Conservation (phyloP, 2,888 invertebrate species). For the Rhogogaster chlorosoma region DNA sequence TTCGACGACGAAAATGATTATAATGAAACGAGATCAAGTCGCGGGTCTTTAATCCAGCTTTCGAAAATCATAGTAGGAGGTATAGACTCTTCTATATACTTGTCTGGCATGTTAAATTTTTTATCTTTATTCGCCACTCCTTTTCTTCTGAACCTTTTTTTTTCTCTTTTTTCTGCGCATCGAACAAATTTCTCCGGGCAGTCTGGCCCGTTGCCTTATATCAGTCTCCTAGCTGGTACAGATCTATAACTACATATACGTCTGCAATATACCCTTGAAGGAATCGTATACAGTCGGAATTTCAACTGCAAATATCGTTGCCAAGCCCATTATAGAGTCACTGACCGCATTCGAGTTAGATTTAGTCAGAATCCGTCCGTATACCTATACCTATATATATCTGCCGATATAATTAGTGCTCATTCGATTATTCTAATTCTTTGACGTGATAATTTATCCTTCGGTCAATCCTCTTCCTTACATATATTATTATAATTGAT, state of each 20-base stretch:
- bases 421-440: neutral
- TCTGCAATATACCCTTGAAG: slow-evolving; percentile 25
- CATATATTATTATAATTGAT: neutral
- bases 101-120: neutral
- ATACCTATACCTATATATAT: neutral
- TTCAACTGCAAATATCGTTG: slow-evolving; percentile 32
- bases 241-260: neutral
- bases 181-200: neutral
- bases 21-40: slow-evolving; percentile 7
- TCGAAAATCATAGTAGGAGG: neutral
- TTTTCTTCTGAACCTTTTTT: neutral
- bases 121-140: neutral
- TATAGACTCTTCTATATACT: neutral
- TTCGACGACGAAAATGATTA: neutral
- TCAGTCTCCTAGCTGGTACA: neutral
- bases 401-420: neutral
- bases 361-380: neutral
- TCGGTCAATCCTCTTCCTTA: neutral
- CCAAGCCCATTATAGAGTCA: slow-evolving; percentile 50
- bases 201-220: slow-evolving; percentile 30
- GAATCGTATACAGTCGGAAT: slow-evolving; percentile 7
- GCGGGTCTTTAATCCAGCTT: neutral
- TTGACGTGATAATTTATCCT: neutral
- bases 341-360: slow-evolving; percentile 42
- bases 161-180: neutral